phyloP scores from a whole-genome alignment of 2,888 invertebrate species.

The Tetramorium bicarinatum region DNA sequence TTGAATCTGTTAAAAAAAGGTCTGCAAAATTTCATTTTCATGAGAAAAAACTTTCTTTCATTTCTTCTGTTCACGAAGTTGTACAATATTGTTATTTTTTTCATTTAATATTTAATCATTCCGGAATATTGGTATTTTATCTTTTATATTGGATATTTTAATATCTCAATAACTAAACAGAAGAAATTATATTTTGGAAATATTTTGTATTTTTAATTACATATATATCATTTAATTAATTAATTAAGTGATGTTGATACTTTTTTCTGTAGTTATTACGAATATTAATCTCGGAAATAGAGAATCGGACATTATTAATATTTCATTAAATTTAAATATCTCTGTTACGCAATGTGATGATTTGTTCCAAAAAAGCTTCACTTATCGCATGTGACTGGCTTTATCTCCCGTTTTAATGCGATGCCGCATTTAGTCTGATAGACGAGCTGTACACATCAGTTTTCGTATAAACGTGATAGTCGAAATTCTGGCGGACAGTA shows the following conservation, averaged over 20 bases:
- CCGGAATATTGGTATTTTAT: not conserved
- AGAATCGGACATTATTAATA: not conserved
- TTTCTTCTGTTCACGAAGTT: not conserved
- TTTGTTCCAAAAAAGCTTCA: conserved; percentile 21
- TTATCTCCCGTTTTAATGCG: not conserved
- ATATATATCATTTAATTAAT: not conserved
- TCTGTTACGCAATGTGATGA: not conserved
- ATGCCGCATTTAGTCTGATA: conserved; percentile 49
- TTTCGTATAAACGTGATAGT: conserved; percentile 52
- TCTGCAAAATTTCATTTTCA: not conserved
- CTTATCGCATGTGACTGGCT: conserved; percentile 7
- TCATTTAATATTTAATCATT: not conserved
- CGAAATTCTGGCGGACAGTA: conserved; percentile 38
- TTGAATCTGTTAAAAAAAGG: not conserved
- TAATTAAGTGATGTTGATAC: not conserved
- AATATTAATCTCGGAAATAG: not conserved
- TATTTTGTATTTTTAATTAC: not conserved
- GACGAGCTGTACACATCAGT: conserved; percentile 40
- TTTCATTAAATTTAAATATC: conserved; percentile 11
- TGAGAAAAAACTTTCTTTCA: not conserved
- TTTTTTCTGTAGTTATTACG: not conserved
- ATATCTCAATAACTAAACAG: not conserved
- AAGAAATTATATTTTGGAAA: not conserved
- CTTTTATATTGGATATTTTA: not conserved
- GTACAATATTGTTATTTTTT: not conserved